Evolutionary conservation across 2,888 invertebrate genomes (phyloP).

Genomic region (Beris chalybata): DNA sequence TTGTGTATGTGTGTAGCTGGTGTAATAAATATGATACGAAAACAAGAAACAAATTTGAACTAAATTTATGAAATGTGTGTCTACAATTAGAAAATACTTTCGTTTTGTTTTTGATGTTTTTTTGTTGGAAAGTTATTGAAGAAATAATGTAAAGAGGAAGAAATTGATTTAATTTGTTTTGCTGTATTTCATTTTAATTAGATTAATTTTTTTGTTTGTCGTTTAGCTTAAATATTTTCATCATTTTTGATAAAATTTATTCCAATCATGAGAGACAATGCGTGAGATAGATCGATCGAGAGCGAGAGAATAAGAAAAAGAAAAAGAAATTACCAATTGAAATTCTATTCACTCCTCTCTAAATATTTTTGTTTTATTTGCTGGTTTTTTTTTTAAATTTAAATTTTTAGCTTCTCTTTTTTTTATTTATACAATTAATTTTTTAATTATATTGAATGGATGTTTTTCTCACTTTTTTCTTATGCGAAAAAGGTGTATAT

Average conservation of each 20-base stretch:
- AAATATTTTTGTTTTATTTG: conserved; percentile 1
- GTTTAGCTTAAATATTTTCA: conserved; percentile 27
- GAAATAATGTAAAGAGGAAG: conserved; percentile 15
- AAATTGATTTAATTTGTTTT: conserved; percentile 14
- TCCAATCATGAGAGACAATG: conserved; percentile 26
- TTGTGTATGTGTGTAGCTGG: too few relatives aligned
- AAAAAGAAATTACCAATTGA: neutral
- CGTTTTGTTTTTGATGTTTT: neutral
- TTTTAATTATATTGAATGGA: conserved; percentile 14
- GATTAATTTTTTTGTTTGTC: conserved; percentile 8
- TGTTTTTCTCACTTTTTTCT: conserved; percentile 18
- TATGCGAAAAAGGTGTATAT: conserved; percentile 21
- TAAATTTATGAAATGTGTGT: too few relatives aligned
- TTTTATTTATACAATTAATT: conserved; percentile 1
- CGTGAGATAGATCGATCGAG: conserved; percentile 22
- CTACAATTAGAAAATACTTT: too few relatives aligned
- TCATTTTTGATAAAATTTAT: conserved; percentile 25
- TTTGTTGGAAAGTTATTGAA: conserved; percentile 2
- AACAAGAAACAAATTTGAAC: too few relatives aligned
- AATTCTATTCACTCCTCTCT: neutral
- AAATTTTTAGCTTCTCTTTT: neutral
- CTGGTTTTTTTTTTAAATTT: conserved; percentile 8
- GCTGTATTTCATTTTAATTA: conserved; percentile 31
- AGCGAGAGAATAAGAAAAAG: conserved; percentile 1
- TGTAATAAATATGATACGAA: too few relatives aligned